A percentile compares a stretch with the other conserved stretches of the same genome.
Evolutionary conservation across 2,888 invertebrate genomes (phyloP).

Genomic region (Epirrhoe tristata): DNA sequence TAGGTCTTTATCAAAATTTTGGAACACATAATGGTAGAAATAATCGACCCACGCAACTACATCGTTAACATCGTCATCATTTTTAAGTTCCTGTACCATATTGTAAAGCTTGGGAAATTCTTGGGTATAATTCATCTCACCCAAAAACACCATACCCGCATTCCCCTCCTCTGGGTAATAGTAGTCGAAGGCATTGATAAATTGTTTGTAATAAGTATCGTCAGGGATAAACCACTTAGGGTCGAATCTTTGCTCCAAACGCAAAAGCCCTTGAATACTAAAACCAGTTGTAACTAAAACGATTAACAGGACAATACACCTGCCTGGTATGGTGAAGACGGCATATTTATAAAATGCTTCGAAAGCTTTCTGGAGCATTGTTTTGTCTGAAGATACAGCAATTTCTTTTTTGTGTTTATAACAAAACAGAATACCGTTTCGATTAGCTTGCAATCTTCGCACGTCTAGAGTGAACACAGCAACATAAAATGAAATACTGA

Average conservation of each 20-base stretch:
- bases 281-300: slow-evolving; percentile 86
- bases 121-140: slow-evolving; percentile 87
- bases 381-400: slow-evolving; percentile 82
- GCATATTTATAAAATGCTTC: slow-evolving; percentile 86
- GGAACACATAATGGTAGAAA: slow-evolving; percentile 87
- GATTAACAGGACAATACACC: slow-evolving; percentile 86
- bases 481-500: slow-evolving; percentile 92
- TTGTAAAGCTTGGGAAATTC: slow-evolving; percentile 86
- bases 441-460: slow-evolving; percentile 84
- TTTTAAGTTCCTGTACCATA: slow-evolving; percentile 82
- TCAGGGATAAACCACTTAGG: slow-evolving; percentile 92
- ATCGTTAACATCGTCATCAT: slow-evolving; percentile 82
- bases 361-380: slow-evolving; percentile 85
- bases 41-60: slow-evolving; percentile 87
- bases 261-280: slow-evolving; percentile 86
- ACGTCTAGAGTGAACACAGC: slow-evolving; percentile 91
- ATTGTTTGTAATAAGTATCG: slow-evolving; percentile 88
- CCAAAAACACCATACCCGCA: slow-evolving; percentile 88
- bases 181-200: slow-evolving; percentile 79
- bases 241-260: slow-evolving; percentile 91
- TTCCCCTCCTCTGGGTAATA: slow-evolving; percentile 88
- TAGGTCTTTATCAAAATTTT: slow-evolving; percentile 79
- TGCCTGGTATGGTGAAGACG: slow-evolving; percentile 88
- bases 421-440: slow-evolving; percentile 89
- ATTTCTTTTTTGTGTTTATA: slow-evolving; percentile 86